phyloP scores from a whole-genome alignment of 2,113 vertebrate species.

The Notothenia rossii region DNA sequence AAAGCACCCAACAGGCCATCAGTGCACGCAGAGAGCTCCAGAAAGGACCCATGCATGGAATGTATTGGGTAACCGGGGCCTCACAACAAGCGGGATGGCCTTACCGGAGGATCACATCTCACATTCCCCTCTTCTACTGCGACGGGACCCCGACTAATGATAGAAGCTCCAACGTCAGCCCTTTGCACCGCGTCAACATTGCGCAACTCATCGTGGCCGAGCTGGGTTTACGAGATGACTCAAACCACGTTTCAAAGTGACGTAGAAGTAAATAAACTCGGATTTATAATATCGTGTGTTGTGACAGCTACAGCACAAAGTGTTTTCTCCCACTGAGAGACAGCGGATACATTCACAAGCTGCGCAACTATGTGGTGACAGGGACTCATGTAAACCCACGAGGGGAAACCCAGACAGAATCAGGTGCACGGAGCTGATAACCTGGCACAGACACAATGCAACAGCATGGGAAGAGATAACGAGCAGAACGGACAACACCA shows the following conservation, averaged over 20 bases:
- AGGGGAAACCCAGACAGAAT: conserved; percentile 10
- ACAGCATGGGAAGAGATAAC: conserved; percentile 23
- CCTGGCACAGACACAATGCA: conserved; percentile 22
- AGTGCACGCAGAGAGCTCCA: not conserved
- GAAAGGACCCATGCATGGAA: conserved; percentile 23
- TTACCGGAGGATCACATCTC: conserved; percentile 67
- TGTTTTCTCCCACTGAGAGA: conserved; percentile 10
- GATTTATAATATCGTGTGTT: not conserved
- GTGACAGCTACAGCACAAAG: not conserved
- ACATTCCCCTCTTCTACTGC: conserved; percentile 67
- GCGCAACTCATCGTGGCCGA: conserved; percentile 37
- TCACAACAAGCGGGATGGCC: conserved; percentile 52
- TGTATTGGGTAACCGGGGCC: conserved; percentile 38
- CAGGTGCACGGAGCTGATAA: conserved; percentile 59
- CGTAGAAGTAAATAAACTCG: no score
- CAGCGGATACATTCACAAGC: conserved; percentile 1
- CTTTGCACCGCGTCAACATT: conserved; percentile 68
- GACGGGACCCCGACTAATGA: conserved; percentile 72
- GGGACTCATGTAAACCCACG: not conserved
- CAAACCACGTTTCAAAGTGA: not conserved
- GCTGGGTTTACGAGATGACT: conserved; percentile 56
- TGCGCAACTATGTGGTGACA: not conserved
- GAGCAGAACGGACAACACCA: not conserved
- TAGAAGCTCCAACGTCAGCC: conserved; percentile 75
- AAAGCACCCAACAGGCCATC: conserved; percentile 14